Percentiles rank a stretch among this genome's conserved stretches.
phyloP scores from a whole-genome alignment of 2,797 vertebrate species.

The Stomatorhinus walkeri region DNA sequence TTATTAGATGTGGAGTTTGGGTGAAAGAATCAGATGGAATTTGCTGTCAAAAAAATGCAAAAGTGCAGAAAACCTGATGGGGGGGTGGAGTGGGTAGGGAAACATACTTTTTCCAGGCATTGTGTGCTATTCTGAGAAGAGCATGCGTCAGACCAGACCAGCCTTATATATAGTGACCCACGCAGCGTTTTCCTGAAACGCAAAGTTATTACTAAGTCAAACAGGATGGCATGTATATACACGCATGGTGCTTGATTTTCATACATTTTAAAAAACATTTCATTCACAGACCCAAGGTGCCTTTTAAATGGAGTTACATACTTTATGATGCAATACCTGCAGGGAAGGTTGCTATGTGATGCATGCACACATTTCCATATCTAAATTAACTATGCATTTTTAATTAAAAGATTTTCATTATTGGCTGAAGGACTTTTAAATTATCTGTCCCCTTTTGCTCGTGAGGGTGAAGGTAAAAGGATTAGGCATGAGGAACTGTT shows the following conservation, averaged over 20 bases:
- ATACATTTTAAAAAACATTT: not conserved
- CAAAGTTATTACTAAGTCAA: not conserved
- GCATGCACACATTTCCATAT: slow-evolving; percentile 18
- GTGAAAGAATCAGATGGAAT: not conserved
- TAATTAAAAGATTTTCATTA: slow-evolving; percentile 19
- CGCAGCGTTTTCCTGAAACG: not conserved
- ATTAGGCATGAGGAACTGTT: not conserved
- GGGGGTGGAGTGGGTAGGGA: not conserved
- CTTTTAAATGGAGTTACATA: not conserved
- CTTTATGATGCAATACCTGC: not conserved
- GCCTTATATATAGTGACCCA: not conserved
- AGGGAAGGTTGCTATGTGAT: not conserved
- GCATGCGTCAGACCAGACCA: not conserved
- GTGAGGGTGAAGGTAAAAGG: not conserved
- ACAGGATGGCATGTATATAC: not conserved
- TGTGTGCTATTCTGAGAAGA: not conserved
- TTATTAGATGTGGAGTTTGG: not conserved
- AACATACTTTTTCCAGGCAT: not conserved
- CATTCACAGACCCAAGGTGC: not conserved
- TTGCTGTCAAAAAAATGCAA: not conserved
- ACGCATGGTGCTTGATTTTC: not conserved
- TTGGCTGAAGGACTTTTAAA: slow-evolving; percentile 15
- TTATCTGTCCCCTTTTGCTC: not conserved
- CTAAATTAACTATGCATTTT: slow-evolving; percentile 24
- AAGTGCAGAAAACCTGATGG: not conserved